Conservation (phyloP, 2,113 vertebrate genomes). For the Aepyceros melampus region DNA sequence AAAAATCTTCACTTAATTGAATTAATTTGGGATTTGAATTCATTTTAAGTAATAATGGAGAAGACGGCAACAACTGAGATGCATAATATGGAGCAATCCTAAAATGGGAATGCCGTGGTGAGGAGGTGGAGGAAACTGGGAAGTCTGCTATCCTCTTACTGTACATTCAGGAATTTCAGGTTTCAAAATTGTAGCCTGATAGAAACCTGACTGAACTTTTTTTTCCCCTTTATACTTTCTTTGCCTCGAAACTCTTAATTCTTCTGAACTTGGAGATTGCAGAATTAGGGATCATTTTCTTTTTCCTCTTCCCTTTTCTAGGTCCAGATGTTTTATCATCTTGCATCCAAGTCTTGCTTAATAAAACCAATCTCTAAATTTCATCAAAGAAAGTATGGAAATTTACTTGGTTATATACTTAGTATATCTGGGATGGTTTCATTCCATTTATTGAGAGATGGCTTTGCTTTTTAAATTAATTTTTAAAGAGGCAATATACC, state of each 20-base stretch:
- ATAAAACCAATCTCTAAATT: background rate
- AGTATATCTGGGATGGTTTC: background rate
- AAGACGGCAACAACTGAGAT: background rate
- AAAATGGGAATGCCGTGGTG: background rate
- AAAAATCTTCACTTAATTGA: background rate
- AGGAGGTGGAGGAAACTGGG: background rate
- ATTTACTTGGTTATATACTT: background rate
- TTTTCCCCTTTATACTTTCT: background rate
- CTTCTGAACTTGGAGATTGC: background rate
- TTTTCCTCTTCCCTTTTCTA: background rate
- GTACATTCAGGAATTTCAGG: background rate
- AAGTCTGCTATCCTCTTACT: background rate
- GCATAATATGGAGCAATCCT: background rate
- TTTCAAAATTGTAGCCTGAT: background rate
- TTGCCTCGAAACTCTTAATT: background rate
- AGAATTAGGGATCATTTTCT: background rate
- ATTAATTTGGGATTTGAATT: conserved; percentile 32
- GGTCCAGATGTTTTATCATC: background rate
- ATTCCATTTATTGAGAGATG: conserved; percentile 29
- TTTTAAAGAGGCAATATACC: conserved; percentile 42
- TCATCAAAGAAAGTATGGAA: conserved; percentile 15
- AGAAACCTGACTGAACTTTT: background rate
- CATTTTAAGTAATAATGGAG: background rate
- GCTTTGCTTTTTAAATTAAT: conserved; percentile 41
- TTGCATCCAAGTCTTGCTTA: background rate